These are phyloP conservation scores for Smithornis capensis DNA, from an alignment of 2,113 vertebrate genomes.

Conservation along the genomic window DNA sequence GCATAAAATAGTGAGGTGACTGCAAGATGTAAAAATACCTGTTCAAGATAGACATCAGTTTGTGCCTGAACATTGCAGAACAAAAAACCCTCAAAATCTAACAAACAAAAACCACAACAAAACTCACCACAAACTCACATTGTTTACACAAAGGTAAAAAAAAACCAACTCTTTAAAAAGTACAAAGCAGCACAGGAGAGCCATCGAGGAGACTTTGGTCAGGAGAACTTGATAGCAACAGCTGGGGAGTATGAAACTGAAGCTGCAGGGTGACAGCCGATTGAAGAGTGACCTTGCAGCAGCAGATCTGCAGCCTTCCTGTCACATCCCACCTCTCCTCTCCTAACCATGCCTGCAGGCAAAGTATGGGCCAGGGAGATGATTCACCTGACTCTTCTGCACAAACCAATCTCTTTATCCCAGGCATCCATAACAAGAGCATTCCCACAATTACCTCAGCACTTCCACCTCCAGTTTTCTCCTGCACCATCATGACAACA, in stretches of 20 bases:
- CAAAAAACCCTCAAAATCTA: neutral
- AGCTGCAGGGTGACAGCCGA: neutral
- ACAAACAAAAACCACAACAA: neutral
- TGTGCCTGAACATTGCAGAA: neutral
- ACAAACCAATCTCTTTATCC: neutral
- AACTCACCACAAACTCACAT: neutral
- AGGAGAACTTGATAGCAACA: neutral
- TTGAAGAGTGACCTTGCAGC: neutral
- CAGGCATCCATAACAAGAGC: neutral
- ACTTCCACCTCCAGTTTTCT: neutral
- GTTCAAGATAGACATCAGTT: neutral
- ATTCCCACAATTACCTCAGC: neutral
- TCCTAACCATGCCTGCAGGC: neutral
- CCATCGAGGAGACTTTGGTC: neutral
- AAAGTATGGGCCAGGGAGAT: fast-evolving
- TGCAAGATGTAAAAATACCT: neutral
- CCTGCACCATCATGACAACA: neutral
- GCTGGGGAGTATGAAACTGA: neutral
- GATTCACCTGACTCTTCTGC: neutral
- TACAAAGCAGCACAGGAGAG: neutral
- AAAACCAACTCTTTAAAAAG: neutral
- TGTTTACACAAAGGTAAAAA: neutral
- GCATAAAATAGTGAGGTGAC: fast-evolving
- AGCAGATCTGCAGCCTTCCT: neutral
- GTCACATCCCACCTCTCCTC: neutral